Conservation (phyloP, 2,797 vertebrate genomes). For the Thripadectes ignobilis region DNA sequence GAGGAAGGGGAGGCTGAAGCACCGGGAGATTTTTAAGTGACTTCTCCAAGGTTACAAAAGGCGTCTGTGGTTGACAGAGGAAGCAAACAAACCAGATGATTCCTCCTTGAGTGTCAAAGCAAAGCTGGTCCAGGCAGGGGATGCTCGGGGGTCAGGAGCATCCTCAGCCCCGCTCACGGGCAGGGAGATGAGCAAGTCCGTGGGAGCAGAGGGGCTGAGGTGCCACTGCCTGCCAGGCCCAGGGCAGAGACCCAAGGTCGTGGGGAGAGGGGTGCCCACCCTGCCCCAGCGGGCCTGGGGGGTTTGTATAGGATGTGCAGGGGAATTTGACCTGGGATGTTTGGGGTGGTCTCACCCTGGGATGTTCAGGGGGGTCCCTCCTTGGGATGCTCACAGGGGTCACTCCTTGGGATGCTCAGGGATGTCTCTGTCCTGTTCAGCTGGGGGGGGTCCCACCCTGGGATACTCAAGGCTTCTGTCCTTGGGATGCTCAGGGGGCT, state of each 20-base stretch:
- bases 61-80: background rate
- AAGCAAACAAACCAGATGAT: background rate
- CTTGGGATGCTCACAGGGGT: background rate
- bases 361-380: background rate
- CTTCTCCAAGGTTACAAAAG: constrained; percentile 35
- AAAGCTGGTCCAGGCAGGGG: background rate
- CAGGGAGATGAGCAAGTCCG: accelerated
- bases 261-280: background rate
- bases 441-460: background rate
- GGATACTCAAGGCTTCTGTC: background rate
- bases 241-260: constrained; percentile 6
- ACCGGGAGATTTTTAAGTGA: background rate
- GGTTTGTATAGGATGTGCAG: background rate
- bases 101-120: background rate
- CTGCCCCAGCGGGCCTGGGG: background rate
- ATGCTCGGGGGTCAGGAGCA: background rate
- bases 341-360: background rate
- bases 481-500: background rate
- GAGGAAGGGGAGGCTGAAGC: background rate
- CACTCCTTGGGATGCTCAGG: background rate
- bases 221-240: background rate
- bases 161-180: background rate
- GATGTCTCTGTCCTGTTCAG: background rate
- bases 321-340: background rate
- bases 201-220: background rate